phyloP scores from a whole-genome alignment of 2,888 invertebrate genomes.

The Tinea trinotella region DNA sequence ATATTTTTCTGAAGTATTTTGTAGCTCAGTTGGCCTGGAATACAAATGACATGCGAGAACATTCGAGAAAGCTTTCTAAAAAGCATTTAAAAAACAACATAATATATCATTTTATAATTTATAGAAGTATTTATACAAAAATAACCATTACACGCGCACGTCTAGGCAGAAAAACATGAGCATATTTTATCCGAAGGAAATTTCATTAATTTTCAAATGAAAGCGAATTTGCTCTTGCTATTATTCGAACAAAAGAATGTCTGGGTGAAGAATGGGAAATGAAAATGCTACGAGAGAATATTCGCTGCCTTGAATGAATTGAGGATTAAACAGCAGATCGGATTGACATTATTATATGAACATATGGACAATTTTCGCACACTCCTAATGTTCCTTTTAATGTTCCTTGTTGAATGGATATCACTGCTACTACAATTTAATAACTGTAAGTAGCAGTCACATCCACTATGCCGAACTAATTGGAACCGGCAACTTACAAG shows the following conservation, averaged over 20 bases:
- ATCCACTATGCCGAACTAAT: too few species aligned
- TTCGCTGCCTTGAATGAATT: slow-evolving; percentile 7
- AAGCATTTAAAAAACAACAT: slow-evolving; percentile 10
- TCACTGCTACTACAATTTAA: too few species aligned
- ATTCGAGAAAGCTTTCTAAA: neutral
- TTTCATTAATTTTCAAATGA: slow-evolving; percentile 20
- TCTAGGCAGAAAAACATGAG: slow-evolving; percentile 10
- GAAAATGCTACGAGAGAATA: slow-evolving; percentile 28
- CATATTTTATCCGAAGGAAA: slow-evolving; percentile 17
- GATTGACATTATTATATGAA: slow-evolving; percentile 5
- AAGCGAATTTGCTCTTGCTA: slow-evolving; percentile 17
- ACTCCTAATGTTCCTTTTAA: too few species aligned
- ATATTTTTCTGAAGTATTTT: too few species aligned
- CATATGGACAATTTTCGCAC: too few species aligned
- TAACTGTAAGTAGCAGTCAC: too few species aligned
- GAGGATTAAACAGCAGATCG: slow-evolving; percentile 17
- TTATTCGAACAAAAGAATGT: slow-evolving; percentile 33
- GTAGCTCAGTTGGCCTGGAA: too few species aligned
- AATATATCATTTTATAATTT: slow-evolving; percentile 14
- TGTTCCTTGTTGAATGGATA: too few species aligned
- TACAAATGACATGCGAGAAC: neutral
- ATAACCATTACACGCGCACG: slow-evolving; percentile 9
- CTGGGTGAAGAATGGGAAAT: slow-evolving; percentile 35
- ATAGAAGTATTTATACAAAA: slow-evolving; percentile 10
- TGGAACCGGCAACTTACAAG: too few species aligned